Base-by-base conservation (phyloP, 2,797 vertebrate species). In the Megaceryle alcyon region DNA sequence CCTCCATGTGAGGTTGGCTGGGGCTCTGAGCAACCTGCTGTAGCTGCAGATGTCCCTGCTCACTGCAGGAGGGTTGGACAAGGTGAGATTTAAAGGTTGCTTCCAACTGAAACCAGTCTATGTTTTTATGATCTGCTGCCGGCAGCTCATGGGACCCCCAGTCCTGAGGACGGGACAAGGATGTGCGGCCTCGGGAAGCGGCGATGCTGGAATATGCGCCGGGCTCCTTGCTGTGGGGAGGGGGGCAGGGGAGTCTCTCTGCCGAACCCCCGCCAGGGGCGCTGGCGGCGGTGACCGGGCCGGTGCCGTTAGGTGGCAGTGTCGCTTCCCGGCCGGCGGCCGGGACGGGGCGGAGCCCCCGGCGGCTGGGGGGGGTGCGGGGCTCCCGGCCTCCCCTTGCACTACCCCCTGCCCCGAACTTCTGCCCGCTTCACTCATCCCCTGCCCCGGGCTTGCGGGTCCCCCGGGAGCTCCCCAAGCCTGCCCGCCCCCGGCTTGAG, bases 261-360 rank as follows among this genome's bases (percentile, higher is more conserved):
- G 48, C 19, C 25, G 3, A 21, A 16, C 2, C 44, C 37, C 23
- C 5, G 37, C 14, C n/a, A 12, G 25, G 14, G 41, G 23, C 25
- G 5, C 13, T 5, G 54, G 39, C 39, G 39, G 39, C 39, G 39
- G 39, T 39, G 39, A 14, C 39, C 39, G 39, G 46, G 10, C 21
- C 46, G 21, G 46, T 10, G 21, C 46, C 46, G 46, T 48, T 48
- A 48, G 97, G 56, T 92, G 97, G 97, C 86, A 33, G 39, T 93
- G 66, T 94, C 82, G 17, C 90, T 82, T 63, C 89, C 70, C 48
- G 9, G 23, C 28, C 6, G 35, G 41, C 70, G 41, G 28, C 48
- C 22, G 46, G 22, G 22, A 3, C 26, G 17, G 51, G 17, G 51
- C 28, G 28, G 51, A 29, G 51, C 17, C 51, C 28, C 15, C 25